Evolutionary conservation across 2,797 vertebrate species (phyloP).

Genomic region (Decapterus maruadsi): DNA sequence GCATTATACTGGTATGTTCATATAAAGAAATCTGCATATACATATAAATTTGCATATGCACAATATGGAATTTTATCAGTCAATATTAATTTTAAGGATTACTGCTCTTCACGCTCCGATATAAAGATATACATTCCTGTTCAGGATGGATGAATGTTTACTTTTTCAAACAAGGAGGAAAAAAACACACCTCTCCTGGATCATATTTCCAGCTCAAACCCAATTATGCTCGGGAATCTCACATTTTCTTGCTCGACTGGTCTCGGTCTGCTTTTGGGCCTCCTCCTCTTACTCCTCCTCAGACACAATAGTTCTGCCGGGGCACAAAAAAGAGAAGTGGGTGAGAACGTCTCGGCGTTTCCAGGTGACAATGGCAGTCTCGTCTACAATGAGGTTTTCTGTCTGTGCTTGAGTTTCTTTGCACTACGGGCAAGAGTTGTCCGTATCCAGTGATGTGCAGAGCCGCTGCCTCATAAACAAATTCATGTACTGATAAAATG

Average conservation of each 20-base stretch:
- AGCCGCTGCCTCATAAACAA: background rate
- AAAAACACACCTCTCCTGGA: conserved; percentile 11
- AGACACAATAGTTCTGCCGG: conserved; percentile 43
- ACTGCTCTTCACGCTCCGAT: no score
- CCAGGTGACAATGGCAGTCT: conserved; percentile 31
- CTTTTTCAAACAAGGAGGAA: background rate
- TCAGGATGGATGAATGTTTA: background rate
- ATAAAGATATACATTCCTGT: no score
- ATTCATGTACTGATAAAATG: background rate
- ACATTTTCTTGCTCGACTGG: conserved; percentile 41
- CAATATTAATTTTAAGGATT: no score
- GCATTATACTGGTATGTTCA: no score
- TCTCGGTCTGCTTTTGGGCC: conserved; percentile 5
- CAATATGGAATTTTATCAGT: no score
- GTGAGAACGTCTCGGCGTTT: conserved; percentile 44
- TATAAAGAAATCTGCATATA: no score
- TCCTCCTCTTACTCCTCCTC: conserved; percentile 7
- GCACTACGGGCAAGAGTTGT: background rate
- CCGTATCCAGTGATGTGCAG: background rate
- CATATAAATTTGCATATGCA: no score
- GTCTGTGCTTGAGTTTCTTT: conserved; percentile 14
- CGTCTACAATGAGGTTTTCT: conserved; percentile 15
- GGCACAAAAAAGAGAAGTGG: conserved; percentile 54
- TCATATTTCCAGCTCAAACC: conserved; percentile 34
- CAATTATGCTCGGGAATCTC: conserved; percentile 26